Evolutionary conservation across 1,140 invertebrate genomes (phyloP).

Genomic region (Radopholus similis): DNA sequence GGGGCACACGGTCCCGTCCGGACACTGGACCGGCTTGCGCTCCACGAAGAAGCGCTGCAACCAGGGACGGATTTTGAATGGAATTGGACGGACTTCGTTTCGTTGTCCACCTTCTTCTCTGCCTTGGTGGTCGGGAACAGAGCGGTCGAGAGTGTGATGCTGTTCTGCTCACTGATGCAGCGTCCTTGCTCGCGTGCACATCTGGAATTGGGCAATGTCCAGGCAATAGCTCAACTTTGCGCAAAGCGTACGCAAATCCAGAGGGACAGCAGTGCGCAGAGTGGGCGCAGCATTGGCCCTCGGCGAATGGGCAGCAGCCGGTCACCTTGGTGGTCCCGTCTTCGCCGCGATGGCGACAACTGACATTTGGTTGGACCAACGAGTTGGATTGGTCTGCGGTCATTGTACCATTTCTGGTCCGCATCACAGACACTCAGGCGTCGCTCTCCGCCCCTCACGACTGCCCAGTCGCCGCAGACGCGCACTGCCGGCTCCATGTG

Average conservation of each 20-base stretch:
- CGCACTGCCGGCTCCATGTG: background rate
- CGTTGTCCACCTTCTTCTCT: background rate
- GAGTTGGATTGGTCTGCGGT: background rate
- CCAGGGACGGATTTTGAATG: background rate
- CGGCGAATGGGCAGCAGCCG: constrained; percentile 9
- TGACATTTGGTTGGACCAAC: background rate
- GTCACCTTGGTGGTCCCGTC: background rate
- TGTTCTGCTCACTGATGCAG: constrained; percentile 11
- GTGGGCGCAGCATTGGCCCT: constrained; percentile 7
- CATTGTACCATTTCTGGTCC: background rate
- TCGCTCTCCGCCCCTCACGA: background rate
- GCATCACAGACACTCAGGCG: background rate
- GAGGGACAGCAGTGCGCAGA: constrained; percentile 6
- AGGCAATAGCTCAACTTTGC: background rate
- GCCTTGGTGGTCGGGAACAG: background rate
- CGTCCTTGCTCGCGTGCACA: background rate
- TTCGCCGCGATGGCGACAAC: background rate
- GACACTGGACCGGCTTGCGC: background rate
- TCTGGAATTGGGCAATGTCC: background rate
- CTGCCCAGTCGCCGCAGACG: background rate
- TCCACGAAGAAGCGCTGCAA: background rate
- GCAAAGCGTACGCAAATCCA: background rate
- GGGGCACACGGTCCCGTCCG: background rate
- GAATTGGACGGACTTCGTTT: background rate
- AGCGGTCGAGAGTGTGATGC: background rate